Base-by-base conservation (phyloP, 2,797 vertebrate genomes). In the Peromyscus nudipes region DNA sequence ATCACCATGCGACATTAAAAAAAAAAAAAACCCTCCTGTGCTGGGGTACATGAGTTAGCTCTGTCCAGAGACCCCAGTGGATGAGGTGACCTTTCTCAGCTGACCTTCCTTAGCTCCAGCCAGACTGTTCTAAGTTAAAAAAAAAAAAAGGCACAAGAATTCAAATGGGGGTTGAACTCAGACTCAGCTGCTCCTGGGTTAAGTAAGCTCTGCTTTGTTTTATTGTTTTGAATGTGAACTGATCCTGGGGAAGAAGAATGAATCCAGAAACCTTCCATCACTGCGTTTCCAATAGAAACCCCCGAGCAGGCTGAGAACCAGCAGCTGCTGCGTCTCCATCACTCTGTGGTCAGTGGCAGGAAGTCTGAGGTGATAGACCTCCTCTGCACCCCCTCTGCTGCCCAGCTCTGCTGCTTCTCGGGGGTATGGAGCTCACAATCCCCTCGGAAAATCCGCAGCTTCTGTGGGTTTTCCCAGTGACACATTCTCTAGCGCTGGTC, bases 401-500 rank as follows among this genome's bases (percentile, higher is more conserved):
- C 55, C 80, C 89, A 0, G 76, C 43, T 67, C 6, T 46, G 64
- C 64, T 67, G 83, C 7, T 52, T 52, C 40, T 77, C 8, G 17
- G 82, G 97, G 96, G 94, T 93, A 90, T 80, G 37, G 55, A 96
- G 95, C 94, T 97, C 64, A 1, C 69, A 88, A 95, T 97, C 83
- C n/a, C 79, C 34, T 86, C 52, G 0, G 95, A 73, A 73, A 40
- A 90, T 97, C 96, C 91, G n/a, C 43, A 96, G 96, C 71, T 95
- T 97, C 98, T 90, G 98, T 94, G 97, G 97, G 96, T 97, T 98
- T 97, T 97, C 96, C 76, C 89, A 95, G 97, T 94, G 97, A 91
- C 98, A 97, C 96, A 96, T 91, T 97, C 96, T 92, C 95, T 82
- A 84, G 79, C 37, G 94, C 98, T 97, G 87, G 95, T 96, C 98